These are phyloP conservation scores for Arion vulgaris DNA, from an alignment of 1,140 invertebrate genomes.

Conservation along the genomic window DNA sequence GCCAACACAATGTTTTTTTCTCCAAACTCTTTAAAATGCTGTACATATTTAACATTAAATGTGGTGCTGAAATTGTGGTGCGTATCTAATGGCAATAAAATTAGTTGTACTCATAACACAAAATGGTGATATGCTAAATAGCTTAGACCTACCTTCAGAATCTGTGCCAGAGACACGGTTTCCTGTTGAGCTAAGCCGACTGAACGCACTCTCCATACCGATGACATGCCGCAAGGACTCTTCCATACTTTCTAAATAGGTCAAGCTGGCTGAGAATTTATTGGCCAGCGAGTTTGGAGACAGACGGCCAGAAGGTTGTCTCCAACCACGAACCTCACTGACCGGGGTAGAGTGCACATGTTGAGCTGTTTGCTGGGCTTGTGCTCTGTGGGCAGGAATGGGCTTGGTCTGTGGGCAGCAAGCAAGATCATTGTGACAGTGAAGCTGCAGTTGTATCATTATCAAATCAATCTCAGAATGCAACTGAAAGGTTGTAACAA, in stretches of 20 bases:
- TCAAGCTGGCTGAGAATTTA: slow-evolving; percentile 65
- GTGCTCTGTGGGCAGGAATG: neutral
- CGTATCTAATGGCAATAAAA: too few relatives aligned
- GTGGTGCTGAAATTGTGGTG: too few relatives aligned
- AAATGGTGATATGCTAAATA: neutral
- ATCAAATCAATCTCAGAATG: too few relatives aligned
- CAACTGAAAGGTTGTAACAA: neutral
- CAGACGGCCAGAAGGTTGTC: slow-evolving; percentile 3
- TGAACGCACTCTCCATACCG: slow-evolving; percentile 64
- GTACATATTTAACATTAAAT: too few relatives aligned
- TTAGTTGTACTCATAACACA: too few relatives aligned
- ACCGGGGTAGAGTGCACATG: too few relatives aligned
- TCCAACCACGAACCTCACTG: neutral
- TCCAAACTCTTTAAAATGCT: too few relatives aligned
- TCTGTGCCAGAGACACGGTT: slow-evolving; percentile 71
- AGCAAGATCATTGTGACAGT: too few relatives aligned
- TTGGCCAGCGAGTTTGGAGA: slow-evolving; percentile 64
- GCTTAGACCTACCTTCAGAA: slow-evolving; percentile 64
- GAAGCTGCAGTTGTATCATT: too few relatives aligned
- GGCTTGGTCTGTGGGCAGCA: too few relatives aligned
- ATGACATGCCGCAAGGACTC: slow-evolving; percentile 68
- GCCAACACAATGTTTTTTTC: too few relatives aligned
- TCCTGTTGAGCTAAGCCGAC: slow-evolving; percentile 72
- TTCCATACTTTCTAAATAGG: slow-evolving; percentile 70
- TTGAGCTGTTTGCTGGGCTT: too few relatives aligned